Base-by-base conservation (phyloP, 2,888 invertebrate genomes). In the Scotopteryx bipunctaria region DNA sequence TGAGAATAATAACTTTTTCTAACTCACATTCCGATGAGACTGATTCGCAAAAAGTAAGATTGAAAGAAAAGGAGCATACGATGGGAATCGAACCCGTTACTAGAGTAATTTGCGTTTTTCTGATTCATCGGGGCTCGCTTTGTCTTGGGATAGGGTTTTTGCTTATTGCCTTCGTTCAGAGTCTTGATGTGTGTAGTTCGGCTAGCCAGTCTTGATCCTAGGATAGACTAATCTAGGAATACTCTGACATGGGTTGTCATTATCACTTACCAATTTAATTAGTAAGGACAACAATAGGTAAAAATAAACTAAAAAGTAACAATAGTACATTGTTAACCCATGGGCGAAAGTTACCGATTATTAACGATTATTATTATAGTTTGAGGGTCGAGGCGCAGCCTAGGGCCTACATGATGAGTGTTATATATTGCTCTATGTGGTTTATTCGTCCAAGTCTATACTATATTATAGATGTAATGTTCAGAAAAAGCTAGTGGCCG, bases 51-150 rank as follows among this genome's bases (percentile, higher is more conserved):
- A 78, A 62, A 55, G 43, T 25, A 27, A 46, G 63, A 71, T 77
- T 74, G 76, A 73, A 76, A 78, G 81, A 80, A 79, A 78, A 81
- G 71, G 75, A 69, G 63, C 73, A 76, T 73, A 73, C 73, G 79
- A 69, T 83, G 81, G 76, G 86, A 87, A 83, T 82, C 76, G 79
- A 83, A 83, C 74, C 76, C 75, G 76, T 73, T 77, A 76, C 76
- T 69, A 57, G 52, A 61, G 80, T 77, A 82, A 88, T 85, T 87
- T 85, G 79, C 76, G 82, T 88, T 89, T 88, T 89, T 86, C 79
- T 80, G 61, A 62, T 42, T 59, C 66, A 66, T 60, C 69, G 66
- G 61, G 64, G 59, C 63, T 70, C 80, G 79, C 86, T 84, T 84
- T 82, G 86, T 86, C 83, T 86, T 73, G 68, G 69, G 70, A 60